A percentile compares a stretch with the other conserved stretches of the same genome.
Evolutionary conservation across 2,888 invertebrate genomes (phyloP).

Genomic region (Nomada fucata): DNA sequence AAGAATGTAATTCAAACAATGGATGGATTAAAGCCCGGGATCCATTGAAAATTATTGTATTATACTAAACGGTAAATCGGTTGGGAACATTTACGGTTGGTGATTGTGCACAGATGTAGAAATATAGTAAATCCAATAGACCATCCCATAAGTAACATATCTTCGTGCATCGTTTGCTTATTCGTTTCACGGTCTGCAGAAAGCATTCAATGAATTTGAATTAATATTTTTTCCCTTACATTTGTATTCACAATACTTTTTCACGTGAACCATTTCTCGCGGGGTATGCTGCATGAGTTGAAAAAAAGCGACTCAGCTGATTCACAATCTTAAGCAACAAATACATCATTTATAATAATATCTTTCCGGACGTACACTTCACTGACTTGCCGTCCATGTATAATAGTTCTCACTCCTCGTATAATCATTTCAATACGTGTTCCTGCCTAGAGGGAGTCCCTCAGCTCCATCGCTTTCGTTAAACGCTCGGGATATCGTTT

Average conservation of each 20-base stretch:
- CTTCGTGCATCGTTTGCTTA: no score
- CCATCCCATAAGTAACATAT: no score
- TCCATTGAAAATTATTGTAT: no score
- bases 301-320: background rate
- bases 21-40: background rate
- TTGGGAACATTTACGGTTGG: background rate
- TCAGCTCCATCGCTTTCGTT: background rate
- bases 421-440: slow-evolving; percentile 9
- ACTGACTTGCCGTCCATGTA: no score
- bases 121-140: no score
- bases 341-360: background rate
- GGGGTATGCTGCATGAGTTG: no score
- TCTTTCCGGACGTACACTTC: no score
- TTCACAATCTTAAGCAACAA: background rate
- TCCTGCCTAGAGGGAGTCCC: background rate
- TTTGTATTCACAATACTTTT: no score
- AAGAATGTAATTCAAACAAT: background rate
- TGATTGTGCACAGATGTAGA: background rate
- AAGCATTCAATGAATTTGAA: no score
- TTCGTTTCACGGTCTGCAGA: no score
- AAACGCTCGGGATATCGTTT: background rate
- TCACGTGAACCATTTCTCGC: no score
- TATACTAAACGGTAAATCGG: background rate
- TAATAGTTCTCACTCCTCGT: background rate
- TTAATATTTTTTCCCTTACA: no score